Conservation (phyloP, 1,140 invertebrate species). For the Cyphomyrmex costatus region DNA sequence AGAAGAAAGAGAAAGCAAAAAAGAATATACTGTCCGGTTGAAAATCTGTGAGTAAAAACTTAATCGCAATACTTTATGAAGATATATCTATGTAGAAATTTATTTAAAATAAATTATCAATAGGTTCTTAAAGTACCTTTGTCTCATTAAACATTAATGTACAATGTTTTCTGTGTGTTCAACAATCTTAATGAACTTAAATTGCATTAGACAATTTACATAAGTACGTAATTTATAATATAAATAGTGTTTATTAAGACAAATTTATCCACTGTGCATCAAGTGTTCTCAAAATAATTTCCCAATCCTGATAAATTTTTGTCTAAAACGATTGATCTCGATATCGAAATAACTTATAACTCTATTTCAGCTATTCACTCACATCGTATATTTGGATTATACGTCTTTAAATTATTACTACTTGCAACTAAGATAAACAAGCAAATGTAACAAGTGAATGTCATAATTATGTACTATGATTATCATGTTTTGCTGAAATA, state of each 20-base stretch:
- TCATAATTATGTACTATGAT: constrained; percentile 56
- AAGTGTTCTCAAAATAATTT: background rate
- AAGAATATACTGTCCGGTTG: background rate
- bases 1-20: background rate
- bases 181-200: background rate
- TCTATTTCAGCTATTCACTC: background rate
- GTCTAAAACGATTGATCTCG: background rate
- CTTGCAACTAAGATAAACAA: background rate
- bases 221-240: background rate
- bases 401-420: constrained; percentile 16
- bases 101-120: background rate
- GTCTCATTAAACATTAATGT: constrained; percentile 13
- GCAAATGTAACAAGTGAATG: constrained; percentile 12
- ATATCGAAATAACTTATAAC: background rate
- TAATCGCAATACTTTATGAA: background rate
- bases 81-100: constrained; percentile 9
- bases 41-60: background rate
- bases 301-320: background rate
- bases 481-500: constrained; percentile 67
- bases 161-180: constrained; percentile 20
- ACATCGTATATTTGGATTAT: background rate
- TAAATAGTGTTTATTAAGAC: background rate
- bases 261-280: background rate
- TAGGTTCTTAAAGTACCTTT: background rate
- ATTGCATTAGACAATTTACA: background rate